Base-by-base conservation (phyloP, 2,113 vertebrate species). In the Caranx ignobilis region DNA sequence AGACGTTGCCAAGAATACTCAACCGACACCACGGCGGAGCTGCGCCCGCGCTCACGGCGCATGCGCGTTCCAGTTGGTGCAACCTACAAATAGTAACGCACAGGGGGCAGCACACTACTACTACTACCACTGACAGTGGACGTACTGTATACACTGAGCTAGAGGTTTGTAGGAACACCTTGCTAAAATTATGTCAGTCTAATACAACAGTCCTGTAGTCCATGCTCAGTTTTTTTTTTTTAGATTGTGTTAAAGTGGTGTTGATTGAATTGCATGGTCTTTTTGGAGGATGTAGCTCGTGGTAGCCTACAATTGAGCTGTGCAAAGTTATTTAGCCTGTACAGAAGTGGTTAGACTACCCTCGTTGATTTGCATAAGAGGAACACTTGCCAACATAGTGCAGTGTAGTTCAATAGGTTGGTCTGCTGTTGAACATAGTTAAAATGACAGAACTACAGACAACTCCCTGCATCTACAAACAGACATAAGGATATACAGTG, bases 1-100 rank as follows among this genome's bases (percentile, higher is more conserved):
- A 89, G 90, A 91, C 82, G 82, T 47, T 90, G 83, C 86, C 90
- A 89, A 81, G 89, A 92, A 93, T 89, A 88, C 84, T 93, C 94
- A 93, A 94, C 93, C 93, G 93, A 95, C 95, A 95, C 94, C 94
- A 93, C 90, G 79, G 91, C 75, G 88, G 52, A 86, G 89, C 90
- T 88, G 90, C 88, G 76, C 92, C 85, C 92, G 82, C 89, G 70
- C 65, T 8, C 73, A 79, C 70, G 75, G 92, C 94, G 94, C 95
- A 43, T 93, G 95, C 89, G 93, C 90, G 32, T 45, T 75, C 43
- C 45, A 59, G 52, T 77, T 77, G 81, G 73, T 62, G 87, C 82
- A 88, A 37, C 86, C 73, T 71, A 75, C 81, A 59, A 74, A 82
- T 93, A 92, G 90, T 93, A 91, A 90, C 71, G 56, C 57, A 85